Evolutionary conservation across 2,888 invertebrate species (phyloP).

Genomic region (Oconnorella tubifera): DNA sequence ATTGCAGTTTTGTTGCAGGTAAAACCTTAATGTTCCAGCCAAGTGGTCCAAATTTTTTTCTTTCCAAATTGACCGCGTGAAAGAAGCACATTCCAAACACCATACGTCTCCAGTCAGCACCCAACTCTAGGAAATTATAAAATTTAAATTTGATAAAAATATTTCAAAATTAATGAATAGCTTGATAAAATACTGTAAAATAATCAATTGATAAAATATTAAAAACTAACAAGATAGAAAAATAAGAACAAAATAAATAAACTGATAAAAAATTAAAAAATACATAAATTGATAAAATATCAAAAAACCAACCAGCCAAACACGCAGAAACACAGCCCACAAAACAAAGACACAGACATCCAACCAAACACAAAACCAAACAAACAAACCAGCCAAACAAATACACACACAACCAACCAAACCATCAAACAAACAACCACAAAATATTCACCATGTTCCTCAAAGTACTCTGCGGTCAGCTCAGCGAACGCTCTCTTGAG

Average conservation of each 20-base stretch:
- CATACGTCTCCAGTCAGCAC: slow-evolving; percentile 52
- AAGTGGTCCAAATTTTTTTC: slow-evolving; percentile 58
- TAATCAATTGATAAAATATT: too few species aligned
- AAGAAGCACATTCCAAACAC: slow-evolving; percentile 58
- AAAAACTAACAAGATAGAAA: too few species aligned
- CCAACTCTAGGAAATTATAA: too few species aligned
- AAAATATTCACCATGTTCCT: slow-evolving; percentile 68
- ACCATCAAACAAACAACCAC: too few species aligned
- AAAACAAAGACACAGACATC: not conserved
- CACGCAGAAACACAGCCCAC: too few species aligned
- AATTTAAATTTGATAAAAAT: slow-evolving; percentile 22
- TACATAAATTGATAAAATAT: too few species aligned
- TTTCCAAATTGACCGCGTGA: slow-evolving; percentile 57
- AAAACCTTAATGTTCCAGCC: slow-evolving; percentile 58
- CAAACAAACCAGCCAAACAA: too few species aligned
- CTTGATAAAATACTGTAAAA: not conserved
- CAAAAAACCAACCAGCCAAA: too few species aligned
- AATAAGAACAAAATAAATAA: too few species aligned
- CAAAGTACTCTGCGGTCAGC: slow-evolving; percentile 77
- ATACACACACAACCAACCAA: not conserved
- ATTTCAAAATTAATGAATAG: not conserved
- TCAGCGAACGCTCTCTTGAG: slow-evolving; percentile 77
- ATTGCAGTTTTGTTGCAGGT: not conserved
- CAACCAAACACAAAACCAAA: too few species aligned
- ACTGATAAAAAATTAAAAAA: too few species aligned